A percentile compares a stretch with the other conserved stretches of the same genome.
These are phyloP conservation scores for Phragmatobia fuliginosa DNA, from an alignment of 2,888 invertebrate genomes.

Conservation along the genomic window DNA sequence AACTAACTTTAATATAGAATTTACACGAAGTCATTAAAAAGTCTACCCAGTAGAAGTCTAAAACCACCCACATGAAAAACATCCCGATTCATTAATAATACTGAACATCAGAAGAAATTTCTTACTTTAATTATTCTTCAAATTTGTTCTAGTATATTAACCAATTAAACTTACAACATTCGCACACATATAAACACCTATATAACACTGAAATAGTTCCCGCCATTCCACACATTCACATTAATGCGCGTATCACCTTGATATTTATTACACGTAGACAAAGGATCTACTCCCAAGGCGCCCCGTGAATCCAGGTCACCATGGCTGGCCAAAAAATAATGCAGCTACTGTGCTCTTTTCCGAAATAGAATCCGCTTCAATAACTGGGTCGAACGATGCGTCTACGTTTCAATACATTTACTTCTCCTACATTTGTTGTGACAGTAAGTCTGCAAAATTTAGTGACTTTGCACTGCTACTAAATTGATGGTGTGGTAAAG, in stretches of 20 bases:
- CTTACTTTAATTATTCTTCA: too few relatives aligned
- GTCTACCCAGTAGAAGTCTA: not conserved
- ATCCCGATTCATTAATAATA: not conserved
- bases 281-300: slow-evolving; percentile 44
- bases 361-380: slow-evolving; percentile 75
- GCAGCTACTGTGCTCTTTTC: slow-evolving; percentile 79
- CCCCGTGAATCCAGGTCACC: slow-evolving; percentile 69
- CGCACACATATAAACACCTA: not conserved
- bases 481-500: slow-evolving; percentile 12
- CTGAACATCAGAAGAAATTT: not conserved
- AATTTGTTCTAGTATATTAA: not conserved
- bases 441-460: slow-evolving; percentile 39
- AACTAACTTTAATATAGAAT: not conserved
- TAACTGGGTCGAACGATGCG: slow-evolving; percentile 80
- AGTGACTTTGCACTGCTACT: slow-evolving; percentile 19
- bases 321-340: slow-evolving; percentile 78
- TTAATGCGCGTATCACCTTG: slow-evolving; percentile 23
- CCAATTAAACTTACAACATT: not conserved
- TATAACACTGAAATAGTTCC: not conserved
- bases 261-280: slow-evolving; percentile 45
- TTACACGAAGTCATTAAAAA: not conserved
- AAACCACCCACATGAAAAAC: not conserved
- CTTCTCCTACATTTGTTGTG: slow-evolving; percentile 50
- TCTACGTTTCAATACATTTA: slow-evolving; percentile 58
- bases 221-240: slow-evolving; percentile 9